Conservation (phyloP, 2,113 vertebrate genomes). For the Spea multiplicata region DNA sequence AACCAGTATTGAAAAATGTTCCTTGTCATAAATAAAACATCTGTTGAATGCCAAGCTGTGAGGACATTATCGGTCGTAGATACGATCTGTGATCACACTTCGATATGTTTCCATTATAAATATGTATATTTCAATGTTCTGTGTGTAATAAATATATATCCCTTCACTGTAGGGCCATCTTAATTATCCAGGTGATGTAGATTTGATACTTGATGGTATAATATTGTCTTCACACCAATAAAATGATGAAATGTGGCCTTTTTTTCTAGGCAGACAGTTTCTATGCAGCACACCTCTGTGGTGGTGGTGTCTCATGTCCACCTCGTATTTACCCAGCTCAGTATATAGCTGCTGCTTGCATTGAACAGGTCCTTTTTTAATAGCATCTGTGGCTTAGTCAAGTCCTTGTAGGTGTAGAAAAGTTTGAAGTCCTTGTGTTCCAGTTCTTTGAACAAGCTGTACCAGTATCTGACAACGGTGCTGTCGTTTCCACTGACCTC, state of each 20-base stretch:
- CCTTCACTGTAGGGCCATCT: too few species aligned
- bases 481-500: slow-evolving; percentile 89
- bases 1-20: too few species aligned
- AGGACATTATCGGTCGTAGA: too few species aligned
- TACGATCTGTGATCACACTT: too few species aligned
- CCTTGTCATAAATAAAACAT: too few species aligned
- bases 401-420: slow-evolving; percentile 80
- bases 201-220: too few species aligned
- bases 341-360: slow-evolving; percentile 83
- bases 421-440: slow-evolving; percentile 82
- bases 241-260: not conserved
- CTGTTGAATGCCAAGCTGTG: too few species aligned
- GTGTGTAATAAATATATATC: too few species aligned
- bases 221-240: too few species aligned
- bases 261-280: not conserved
- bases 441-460: slow-evolving; percentile 88
- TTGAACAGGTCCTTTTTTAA: slow-evolving; percentile 84
- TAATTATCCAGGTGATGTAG: too few species aligned
- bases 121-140: too few species aligned
- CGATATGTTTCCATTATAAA: too few species aligned
- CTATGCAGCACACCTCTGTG: not conserved
- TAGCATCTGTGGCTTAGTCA: slow-evolving; percentile 78
- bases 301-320: slow-evolving; percentile 65
- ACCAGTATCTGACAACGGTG: slow-evolving; percentile 89
- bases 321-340: slow-evolving; percentile 88